Conservation (phyloP, 2,888 invertebrate species). For the Galerucella pusilla region DNA sequence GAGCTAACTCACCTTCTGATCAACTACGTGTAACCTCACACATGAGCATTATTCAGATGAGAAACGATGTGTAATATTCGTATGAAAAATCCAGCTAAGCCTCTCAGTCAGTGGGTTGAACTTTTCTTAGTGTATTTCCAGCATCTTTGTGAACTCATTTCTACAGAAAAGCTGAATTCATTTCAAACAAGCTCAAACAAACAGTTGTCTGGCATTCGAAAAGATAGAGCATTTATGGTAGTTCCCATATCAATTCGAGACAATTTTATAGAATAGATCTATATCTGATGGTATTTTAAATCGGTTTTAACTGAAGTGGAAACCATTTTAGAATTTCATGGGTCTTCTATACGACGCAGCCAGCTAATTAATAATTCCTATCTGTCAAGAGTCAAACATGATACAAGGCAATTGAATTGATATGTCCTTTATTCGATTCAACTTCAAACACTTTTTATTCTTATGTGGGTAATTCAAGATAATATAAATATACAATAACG, state of each 20-base stretch:
- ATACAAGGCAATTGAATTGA: slow-evolving; percentile 28
- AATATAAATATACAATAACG: background rate
- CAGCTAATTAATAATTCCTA: slow-evolving; percentile 32
- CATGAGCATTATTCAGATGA: no score
- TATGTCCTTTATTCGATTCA: slow-evolving; percentile 12
- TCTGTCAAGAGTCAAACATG: slow-evolving; percentile 20
- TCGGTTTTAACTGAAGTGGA: slow-evolving; percentile 20
- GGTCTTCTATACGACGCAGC: slow-evolving; percentile 8
- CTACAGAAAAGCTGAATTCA: background rate
- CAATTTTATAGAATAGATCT: slow-evolving; percentile 24
- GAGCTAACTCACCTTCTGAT: no score
- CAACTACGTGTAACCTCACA: no score
- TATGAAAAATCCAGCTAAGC: no score
- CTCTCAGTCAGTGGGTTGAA: no score
- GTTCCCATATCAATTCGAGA: slow-evolving; percentile 25
- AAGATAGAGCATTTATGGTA: slow-evolving; percentile 23
- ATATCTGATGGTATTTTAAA: slow-evolving; percentile 28
- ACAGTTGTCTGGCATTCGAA: slow-evolving; percentile 23
- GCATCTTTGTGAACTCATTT: background rate
- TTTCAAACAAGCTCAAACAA: slow-evolving; percentile 12
- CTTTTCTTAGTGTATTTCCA: background rate
- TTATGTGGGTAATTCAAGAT: background rate
- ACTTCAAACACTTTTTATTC: slow-evolving; percentile 5
- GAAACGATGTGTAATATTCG: no score
- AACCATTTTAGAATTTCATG: slow-evolving; percentile 27